Evolutionary conservation across 2,797 vertebrate genomes (phyloP).

Genomic region (Toxotes lorentzi): DNA sequence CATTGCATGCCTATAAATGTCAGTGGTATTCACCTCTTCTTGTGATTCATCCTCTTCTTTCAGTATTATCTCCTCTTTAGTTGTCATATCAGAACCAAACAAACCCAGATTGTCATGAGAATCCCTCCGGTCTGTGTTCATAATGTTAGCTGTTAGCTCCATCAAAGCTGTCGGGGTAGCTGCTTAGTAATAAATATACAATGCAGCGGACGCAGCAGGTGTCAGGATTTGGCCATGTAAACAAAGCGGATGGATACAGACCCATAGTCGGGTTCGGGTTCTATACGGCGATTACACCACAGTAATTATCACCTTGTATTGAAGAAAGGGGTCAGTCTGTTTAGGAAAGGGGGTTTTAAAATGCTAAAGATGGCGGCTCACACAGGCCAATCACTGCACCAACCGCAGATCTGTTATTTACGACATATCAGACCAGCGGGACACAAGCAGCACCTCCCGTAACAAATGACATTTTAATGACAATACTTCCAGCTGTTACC

Average conservation of each 20-base stretch:
- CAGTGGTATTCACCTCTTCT: conserved; percentile 11
- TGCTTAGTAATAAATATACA: not conserved
- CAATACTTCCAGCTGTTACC: not conserved
- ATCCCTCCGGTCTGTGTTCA: conserved; percentile 15
- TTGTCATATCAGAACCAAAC: not conserved
- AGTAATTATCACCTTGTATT: conserved; percentile 1
- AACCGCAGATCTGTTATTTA: not conserved
- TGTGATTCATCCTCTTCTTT: conserved; percentile 38
- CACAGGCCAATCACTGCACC: not conserved
- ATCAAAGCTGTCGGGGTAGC: not conserved
- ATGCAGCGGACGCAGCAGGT: not conserved
- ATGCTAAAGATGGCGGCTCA: conserved; percentile 37
- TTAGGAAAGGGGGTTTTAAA: not conserved
- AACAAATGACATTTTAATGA: not conserved
- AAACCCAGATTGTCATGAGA: not conserved
- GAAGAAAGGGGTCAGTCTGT: not conserved
- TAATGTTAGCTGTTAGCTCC: conserved; percentile 23
- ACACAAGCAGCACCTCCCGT: not conserved
- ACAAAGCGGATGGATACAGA: not conserved
- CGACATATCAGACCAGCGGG: not conserved
- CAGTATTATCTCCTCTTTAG: not conserved
- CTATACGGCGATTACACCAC: not conserved
- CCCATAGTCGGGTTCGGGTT: not conserved
- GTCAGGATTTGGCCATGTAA: not conserved
- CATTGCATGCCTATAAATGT: conserved; percentile 20